Evolutionary conservation across 2,888 invertebrate genomes (phyloP), one percentile per base, ranked within the genome.

Genomic region (Drosophila falleni): DNA sequence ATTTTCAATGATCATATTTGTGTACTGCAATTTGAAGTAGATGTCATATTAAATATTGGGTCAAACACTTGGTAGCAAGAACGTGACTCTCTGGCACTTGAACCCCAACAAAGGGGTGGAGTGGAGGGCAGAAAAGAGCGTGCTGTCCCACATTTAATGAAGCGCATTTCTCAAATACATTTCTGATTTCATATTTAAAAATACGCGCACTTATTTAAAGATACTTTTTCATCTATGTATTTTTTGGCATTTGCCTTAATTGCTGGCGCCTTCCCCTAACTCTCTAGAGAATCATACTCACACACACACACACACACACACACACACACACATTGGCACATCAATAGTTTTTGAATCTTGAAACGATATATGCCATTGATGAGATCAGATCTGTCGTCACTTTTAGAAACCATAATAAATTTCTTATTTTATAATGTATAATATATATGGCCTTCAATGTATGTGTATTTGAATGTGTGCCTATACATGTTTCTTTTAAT

Each of bases 381-480:
- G 89, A 84, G 81, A 89, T 84, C 87, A 87, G 87, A 72, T 84
- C 89, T 66, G 71, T 87, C 89, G 74, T 71, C 85, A 85, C 82
- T 74, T 80, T 62, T 16, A 31, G 4, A 60, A 44, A 23, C 31
- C 46, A 39, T 51, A 61, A 51, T 65, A 70, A 62, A 50, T 54
- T 29, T 29, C 46, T 46, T 44, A 15, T 29, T 51, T 50, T 29
- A 54, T 31, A 6, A 9, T 9, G 35, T 59, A 33, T 51, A 59
- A 59, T 55, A 55, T 29, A 37, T 35, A 29, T 46, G 37, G 47
- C 35, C 47, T 47, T 47, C 46, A 69, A 50, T 29, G 31, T 35
- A 54, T 33, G 11, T 33, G 33, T 33, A 4, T 11, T 26, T 26
- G 9, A 9, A 37, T 33, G 9, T 39, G n/a, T 11, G 49, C 50